These are phyloP conservation scores for Sicus ferrugineus DNA, from an alignment of 2,888 invertebrate species.

Conservation along the genomic window DNA sequence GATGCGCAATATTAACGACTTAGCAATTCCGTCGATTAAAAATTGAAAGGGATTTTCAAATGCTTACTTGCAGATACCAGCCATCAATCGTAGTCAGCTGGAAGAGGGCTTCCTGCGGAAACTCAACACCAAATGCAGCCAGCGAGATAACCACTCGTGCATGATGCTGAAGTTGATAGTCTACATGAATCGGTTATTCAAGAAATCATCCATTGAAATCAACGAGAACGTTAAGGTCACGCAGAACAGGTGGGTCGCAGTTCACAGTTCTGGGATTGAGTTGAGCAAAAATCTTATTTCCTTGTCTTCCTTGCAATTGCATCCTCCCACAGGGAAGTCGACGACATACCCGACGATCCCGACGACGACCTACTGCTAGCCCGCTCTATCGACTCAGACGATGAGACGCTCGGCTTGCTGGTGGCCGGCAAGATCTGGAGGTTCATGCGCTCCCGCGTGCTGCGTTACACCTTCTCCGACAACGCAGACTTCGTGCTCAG, in stretches of 20 bases:
- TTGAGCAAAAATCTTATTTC: not conserved
- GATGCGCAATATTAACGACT: too few species aligned
- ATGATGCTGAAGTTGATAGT: slow-evolving; percentile 83
- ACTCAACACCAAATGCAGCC: slow-evolving; percentile 78
- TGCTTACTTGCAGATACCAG: slow-evolving; percentile 61
- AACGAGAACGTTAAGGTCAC: slow-evolving; percentile 80
- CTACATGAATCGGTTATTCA: slow-evolving; percentile 81
- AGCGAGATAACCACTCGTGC: slow-evolving; percentile 81
- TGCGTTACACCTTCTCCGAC: slow-evolving; percentile 80
- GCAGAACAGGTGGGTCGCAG: slow-evolving; percentile 70
- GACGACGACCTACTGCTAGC: slow-evolving; percentile 69
- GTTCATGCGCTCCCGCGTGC: slow-evolving; percentile 78
- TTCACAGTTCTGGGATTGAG: not conserved
- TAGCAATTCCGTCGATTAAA: too few species aligned
- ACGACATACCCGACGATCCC: slow-evolving; percentile 64
- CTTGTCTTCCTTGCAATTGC: slow-evolving; percentile 36
- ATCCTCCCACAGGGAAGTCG: slow-evolving; percentile 49
- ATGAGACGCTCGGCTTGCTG: slow-evolving; percentile 71
- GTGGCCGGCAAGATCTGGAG: slow-evolving; percentile 79
- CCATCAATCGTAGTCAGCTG: slow-evolving; percentile 59
- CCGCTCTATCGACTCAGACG: slow-evolving; percentile 66
- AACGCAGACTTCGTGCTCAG: slow-evolving; percentile 81
- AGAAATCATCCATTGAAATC: slow-evolving; percentile 80
- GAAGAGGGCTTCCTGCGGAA: slow-evolving; percentile 80
- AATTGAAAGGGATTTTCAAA: not conserved